Conservation (phyloP, 2,888 invertebrate species). For the Lymantria dispar region DNA sequence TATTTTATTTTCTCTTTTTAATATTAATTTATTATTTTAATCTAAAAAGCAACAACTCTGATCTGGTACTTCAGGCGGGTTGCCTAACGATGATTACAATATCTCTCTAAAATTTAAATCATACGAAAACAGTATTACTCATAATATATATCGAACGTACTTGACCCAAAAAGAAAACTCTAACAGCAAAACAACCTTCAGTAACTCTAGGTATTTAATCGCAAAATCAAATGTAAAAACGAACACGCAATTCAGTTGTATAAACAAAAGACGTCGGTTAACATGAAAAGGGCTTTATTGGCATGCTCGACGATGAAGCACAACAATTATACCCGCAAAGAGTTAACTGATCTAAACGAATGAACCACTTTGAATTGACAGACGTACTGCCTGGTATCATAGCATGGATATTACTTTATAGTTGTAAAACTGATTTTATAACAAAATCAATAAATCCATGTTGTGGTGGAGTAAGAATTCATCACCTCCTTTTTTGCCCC, state of each 20-base stretch:
- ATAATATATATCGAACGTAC: background rate
- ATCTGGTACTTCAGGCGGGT: no score
- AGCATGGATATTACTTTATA: constrained; percentile 14
- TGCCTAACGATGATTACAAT: no score
- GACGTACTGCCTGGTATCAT: constrained; percentile 18
- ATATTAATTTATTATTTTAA: no score
- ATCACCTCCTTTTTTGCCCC: no score
- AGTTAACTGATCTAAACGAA: constrained; percentile 66
- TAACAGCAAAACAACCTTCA: constrained; percentile 15
- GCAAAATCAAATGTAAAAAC: constrained; percentile 26
- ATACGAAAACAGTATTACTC: no score
- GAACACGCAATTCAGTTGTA: constrained; percentile 28
- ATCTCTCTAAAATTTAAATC: no score
- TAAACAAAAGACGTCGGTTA: constrained; percentile 49
- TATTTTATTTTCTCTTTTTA: no score
- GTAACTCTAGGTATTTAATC: constrained; percentile 29
- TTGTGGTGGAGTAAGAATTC: no score
- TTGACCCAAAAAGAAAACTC: constrained; percentile 1
- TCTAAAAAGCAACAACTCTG: no score
- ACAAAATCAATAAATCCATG: no score
- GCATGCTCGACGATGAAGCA: constrained; percentile 52
- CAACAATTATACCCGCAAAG: constrained; percentile 51
- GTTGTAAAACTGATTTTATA: no score
- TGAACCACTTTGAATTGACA: constrained; percentile 34
- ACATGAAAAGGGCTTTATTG: constrained; percentile 60